Base-by-base conservation (phyloP, 2,888 invertebrate species). In the Ptychoptera contaminata region DNA sequence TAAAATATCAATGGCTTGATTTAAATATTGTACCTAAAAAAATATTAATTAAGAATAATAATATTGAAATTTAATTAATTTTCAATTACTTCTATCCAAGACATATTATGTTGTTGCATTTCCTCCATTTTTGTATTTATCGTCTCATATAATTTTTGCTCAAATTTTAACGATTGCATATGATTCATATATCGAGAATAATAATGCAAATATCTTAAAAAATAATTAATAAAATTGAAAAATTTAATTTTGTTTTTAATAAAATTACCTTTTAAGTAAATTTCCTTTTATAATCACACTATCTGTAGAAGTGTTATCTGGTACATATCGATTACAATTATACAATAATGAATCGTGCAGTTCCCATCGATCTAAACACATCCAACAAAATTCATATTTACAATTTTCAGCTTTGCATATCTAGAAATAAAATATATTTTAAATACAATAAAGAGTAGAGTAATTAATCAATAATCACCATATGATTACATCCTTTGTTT, bases 161-260 rank as follows among this genome's bases (percentile, higher is more conserved):
- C 97, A 68, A 98, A 92, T 68, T 92, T 92, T 58, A 97, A 74
- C 52, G 93, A 93, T 68, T 94, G 93, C 90, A 93, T 92, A 69
- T 98, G 97, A 69, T 97, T 97, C 90, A 94, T 93, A 67, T 94
- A 98, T 49, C 97, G 83, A 70, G 96, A 96, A 69, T 92, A 97
- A 69, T 97, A 98, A 72, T 96, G 96, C 55, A 97, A 71, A 68
- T 98, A 98, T 58, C 97, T 82, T 58, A 7, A 49, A 48, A 12
- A 6, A 14, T 10, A 37, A 14, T 15, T n/a, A 15, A 9, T 8
- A n/a, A 9, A n/a, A 29, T 29, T 29, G 11, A 29, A 92, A 35
- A 92, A 84, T 48, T 96, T 77, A 14, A 94, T 88, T 57, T 79
- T 78, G 68, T 94, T 94, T 67, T 96, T 96, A 32, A n/a, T n/a